phyloP scores from a whole-genome alignment of 1,140 invertebrate species.

The Bursaphelenchus mucronatus region DNA sequence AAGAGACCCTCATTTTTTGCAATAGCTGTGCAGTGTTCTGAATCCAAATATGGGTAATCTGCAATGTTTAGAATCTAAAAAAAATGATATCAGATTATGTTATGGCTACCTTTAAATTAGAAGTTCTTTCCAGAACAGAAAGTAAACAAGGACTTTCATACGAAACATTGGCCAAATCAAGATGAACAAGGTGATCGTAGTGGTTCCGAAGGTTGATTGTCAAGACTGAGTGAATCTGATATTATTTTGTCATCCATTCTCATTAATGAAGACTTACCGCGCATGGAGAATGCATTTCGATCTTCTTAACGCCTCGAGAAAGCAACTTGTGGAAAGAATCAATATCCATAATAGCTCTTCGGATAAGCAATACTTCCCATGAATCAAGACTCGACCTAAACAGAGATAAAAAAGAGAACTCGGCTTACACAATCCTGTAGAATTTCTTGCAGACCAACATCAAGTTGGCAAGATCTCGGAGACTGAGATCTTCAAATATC shows the following conservation, averaged over 20 bases:
- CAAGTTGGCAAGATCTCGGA: conserved; percentile 2
- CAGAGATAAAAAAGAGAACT: background rate
- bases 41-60: background rate
- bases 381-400: background rate
- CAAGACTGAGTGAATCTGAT: too few relatives aligned
- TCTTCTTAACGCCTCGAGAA: too few relatives aligned
- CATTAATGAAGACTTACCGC: too few relatives aligned
- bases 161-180: background rate
- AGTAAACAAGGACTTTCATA: background rate
- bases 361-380: conserved; percentile 7
- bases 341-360: background rate
- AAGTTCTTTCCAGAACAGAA: conserved; percentile 16
- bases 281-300: too few relatives aligned
- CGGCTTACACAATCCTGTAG: conserved; percentile 3
- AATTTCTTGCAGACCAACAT: conserved; percentile 5
- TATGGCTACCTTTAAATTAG: background rate
- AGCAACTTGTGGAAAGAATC: conserved; percentile 1
- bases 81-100: conserved; percentile 7
- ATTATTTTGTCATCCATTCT: too few relatives aligned
- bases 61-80: conserved; percentile 16
- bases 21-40: conserved; percentile 2
- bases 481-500: conserved; percentile 4
- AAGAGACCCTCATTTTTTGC: conserved; percentile 2
- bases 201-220: background rate
- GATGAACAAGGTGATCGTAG: conserved; percentile 8